A percentile compares a stretch with the other conserved stretches of the same genome.
These are phyloP conservation scores for Synanceia verrucosa DNA, from an alignment of 2,797 vertebrate species.

Conservation along the genomic window DNA sequence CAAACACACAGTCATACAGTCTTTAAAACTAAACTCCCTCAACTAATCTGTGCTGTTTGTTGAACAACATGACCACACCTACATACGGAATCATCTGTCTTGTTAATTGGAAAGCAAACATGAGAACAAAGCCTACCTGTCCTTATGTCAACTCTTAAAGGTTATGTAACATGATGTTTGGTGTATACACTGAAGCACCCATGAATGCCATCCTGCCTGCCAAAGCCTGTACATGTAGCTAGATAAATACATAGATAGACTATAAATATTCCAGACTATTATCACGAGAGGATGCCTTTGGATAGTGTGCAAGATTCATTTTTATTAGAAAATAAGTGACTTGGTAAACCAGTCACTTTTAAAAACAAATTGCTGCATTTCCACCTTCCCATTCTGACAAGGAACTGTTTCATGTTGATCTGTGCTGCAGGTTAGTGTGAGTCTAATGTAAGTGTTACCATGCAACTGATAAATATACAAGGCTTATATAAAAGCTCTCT, in stretches of 20 bases:
- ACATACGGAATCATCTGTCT: not conserved
- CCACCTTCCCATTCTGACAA: not conserved
- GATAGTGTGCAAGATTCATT: too few species aligned
- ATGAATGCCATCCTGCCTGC: not conserved
- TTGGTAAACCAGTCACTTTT: not conserved
- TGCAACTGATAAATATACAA: not conserved
- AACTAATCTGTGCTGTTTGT: not conserved
- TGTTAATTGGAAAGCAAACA: constrained; percentile 23
- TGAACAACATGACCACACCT: not conserved
- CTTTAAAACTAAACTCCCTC: too few species aligned
- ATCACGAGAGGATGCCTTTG: too few species aligned
- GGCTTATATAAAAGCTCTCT: not conserved
- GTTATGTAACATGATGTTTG: not conserved
- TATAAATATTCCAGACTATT: too few species aligned
- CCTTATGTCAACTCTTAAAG: constrained; percentile 1
- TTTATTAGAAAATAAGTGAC: too few species aligned
- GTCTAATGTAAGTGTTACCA: not conserved
- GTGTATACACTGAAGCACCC: not conserved
- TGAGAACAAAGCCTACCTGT: not conserved
- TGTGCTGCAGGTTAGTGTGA: not conserved
- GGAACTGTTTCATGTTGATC: not conserved
- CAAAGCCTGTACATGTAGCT: too few species aligned
- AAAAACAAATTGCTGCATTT: not conserved
- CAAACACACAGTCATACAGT: not conserved
- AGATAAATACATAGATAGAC: too few species aligned